Evolutionary conservation across 1,140 invertebrate species (phyloP).

Genomic region (Camponotus pennsylvanicus): DNA sequence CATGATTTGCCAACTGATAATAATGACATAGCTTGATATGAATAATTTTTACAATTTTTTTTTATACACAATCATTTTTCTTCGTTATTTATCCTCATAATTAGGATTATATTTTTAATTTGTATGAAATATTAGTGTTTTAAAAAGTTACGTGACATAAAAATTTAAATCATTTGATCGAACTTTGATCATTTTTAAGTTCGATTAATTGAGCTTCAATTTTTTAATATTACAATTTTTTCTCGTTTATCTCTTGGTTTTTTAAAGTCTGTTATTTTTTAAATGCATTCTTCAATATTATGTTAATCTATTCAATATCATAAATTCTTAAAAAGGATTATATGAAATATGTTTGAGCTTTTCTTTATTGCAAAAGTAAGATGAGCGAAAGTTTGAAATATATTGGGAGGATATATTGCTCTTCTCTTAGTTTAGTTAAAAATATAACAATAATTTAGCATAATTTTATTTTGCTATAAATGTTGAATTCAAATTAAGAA

Average conservation of each 20-base stretch:
- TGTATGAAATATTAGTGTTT: neutral
- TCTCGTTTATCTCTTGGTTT: neutral
- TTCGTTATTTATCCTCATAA: neutral
- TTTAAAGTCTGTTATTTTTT: neutral
- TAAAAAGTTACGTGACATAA: neutral
- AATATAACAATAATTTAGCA: neutral
- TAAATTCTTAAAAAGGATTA: neutral
- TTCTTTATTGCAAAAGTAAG: neutral
- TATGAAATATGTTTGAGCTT: neutral
- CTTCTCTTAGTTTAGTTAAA: neutral
- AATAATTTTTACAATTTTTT: constrained; percentile 28
- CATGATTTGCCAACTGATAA: neutral
- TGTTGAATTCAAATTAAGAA: neutral
- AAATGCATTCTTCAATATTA: neutral
- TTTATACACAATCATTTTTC: neutral
- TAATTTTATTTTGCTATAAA: constrained; percentile 6
- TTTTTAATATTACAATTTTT: constrained; percentile 16
- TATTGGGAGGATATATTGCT: neutral
- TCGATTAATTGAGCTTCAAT: neutral
- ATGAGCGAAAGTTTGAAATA: constrained; percentile 10
- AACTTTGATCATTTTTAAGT: neutral
- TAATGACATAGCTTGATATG: neutral
- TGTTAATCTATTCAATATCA: neutral
- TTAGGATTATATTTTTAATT: neutral
- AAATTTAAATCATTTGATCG: neutral